Evolutionary conservation across 2,888 invertebrate genomes (phyloP), one percentile per base, ranked within the genome.

Genomic region (Celastrina argiolus): DNA sequence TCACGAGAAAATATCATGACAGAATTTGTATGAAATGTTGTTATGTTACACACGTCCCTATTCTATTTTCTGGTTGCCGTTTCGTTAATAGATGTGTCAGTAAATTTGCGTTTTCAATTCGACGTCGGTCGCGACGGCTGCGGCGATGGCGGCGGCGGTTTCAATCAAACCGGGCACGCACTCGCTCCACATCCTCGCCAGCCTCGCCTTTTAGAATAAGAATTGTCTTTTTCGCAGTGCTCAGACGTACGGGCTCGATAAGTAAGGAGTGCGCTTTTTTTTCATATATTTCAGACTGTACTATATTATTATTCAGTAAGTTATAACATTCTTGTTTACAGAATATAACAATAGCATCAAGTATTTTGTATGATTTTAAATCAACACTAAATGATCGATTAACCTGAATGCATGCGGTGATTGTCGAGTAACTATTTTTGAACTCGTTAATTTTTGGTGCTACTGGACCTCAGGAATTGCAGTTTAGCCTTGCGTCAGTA

Each of bases 91-190:
- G 89, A 88, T 83, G 83, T 88, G 88, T 87, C 88, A 88, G 81
- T 85, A 85, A 88, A 89, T 87, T 87, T 87, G 86, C 87, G 85
- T 87, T 88, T 89, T 87, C 89, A 87, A 88, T 89, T 88, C 84
- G 77, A 80, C 73, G 81, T 78, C 79, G 81, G 81, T 75, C 76
- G 80, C 78, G 74, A 71, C 65, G 75, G 71, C 68, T 70, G 72
- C 61, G 34, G 66, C 66, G 73, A 69, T 64, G 45, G 65, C 66
- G 71, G 70, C 76, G 81, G 82, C 76, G 83, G 85, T 88, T 90
- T 90, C 89, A 89, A 90, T 90, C 90, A 89, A 85, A 88, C 84
- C 82, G 78, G 80, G 87, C 88, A 90, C 90, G 89, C 90, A 89
- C 85, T 85, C 87, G 82, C 81, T 81, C 81, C 88, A 88, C 85